Evolutionary conservation across 2,888 invertebrate genomes (phyloP).

Genomic region (Lumbricus terrestris): DNA sequence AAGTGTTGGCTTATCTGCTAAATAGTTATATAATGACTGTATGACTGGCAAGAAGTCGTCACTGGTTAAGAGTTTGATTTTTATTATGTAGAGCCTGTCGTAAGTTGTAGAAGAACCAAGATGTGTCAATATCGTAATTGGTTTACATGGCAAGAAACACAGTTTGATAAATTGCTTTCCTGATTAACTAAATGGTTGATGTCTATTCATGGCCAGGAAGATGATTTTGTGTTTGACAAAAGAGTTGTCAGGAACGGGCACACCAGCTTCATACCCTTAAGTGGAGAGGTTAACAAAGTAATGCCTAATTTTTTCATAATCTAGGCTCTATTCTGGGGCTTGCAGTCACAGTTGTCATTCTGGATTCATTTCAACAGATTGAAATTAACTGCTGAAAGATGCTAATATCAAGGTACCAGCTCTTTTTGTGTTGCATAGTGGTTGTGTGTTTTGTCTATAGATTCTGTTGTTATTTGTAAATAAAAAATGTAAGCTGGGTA

Average conservation of each 20-base stretch:
- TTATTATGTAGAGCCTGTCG: too few species aligned
- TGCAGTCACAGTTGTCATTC: background rate
- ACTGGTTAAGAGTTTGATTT: background rate
- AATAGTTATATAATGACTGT: background rate
- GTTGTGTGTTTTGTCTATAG: background rate
- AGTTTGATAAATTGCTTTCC: background rate
- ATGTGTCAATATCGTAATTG: background rate
- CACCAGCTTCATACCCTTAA: background rate
- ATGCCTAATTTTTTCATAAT: background rate
- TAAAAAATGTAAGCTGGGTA: background rate
- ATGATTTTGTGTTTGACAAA: too few species aligned
- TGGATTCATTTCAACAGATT: background rate
- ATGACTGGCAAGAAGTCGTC: background rate
- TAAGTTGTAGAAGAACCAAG: background rate
- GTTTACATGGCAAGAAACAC: background rate
- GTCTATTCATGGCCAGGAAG: background rate
- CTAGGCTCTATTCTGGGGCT: background rate
- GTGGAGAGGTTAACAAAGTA: background rate
- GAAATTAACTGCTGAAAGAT: background rate
- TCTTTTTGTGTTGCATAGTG: background rate
- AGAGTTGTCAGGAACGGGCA: background rate
- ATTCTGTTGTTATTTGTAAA: background rate
- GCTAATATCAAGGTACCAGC: background rate
- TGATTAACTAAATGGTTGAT: background rate
- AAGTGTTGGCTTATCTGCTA: background rate